Evolutionary conservation across 2,797 vertebrate species (phyloP).

Genomic region (Xiphophorus birchmanni): DNA sequence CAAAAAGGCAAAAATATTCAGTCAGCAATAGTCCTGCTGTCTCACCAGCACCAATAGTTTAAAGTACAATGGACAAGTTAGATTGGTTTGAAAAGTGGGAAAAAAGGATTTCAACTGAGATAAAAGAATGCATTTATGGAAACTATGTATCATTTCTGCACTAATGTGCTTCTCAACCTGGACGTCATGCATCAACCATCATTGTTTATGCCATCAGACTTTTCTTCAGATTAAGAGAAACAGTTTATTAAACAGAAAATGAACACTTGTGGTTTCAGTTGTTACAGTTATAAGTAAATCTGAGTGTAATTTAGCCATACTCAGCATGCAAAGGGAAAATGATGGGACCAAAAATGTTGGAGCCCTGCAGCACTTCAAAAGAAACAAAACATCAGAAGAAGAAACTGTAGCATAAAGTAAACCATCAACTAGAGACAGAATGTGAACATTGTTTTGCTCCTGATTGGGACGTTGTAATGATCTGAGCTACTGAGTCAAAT

Average conservation of each 20-base stretch:
- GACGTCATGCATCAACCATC: background rate
- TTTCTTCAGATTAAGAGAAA: background rate
- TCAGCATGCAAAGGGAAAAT: too few relatives aligned
- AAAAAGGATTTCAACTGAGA: background rate
- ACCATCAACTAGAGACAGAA: too few relatives aligned
- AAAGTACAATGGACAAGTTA: background rate
- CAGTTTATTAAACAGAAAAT: background rate
- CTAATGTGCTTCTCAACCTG: background rate
- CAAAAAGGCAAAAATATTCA: background rate
- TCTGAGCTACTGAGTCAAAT: too few relatives aligned
- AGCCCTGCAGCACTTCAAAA: too few relatives aligned
- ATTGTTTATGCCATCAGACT: background rate
- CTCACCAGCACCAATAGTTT: background rate
- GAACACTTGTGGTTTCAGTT: background rate
- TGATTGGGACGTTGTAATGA: background rate
- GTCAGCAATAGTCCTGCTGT: background rate
- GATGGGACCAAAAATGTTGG: too few relatives aligned
- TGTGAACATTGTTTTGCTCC: too few relatives aligned
- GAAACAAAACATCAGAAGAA: too few relatives aligned
- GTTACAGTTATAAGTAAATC: too few relatives aligned
- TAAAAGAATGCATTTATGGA: background rate
- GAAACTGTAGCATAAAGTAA: too few relatives aligned
- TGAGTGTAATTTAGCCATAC: too few relatives aligned
- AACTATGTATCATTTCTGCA: background rate
- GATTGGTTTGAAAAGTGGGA: background rate